Evolutionary conservation across 2,113 vertebrate species (phyloP), one percentile per base, ranked within the genome.

Genomic region (Osmerus mordax): DNA sequence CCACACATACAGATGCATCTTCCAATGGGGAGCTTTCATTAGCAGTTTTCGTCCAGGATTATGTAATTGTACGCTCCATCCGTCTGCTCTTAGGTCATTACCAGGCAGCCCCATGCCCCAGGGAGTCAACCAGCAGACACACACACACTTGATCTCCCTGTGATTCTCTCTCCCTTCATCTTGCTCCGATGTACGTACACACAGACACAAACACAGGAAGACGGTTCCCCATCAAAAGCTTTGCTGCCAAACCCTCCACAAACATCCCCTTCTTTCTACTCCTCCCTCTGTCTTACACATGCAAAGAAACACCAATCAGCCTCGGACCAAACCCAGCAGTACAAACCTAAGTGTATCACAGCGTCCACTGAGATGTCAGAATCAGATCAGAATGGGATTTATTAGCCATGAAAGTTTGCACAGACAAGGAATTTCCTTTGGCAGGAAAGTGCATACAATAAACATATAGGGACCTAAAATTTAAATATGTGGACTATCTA

Each of bases 251-350:
- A 47, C 7, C 41, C 41, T 47, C 41, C 41, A 47, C 41, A 47
- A 47, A 47, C 9, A 12, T 47, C 41, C 41, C 7, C 41, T 47
- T 47, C 41, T 47, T 9, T 47, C 41, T 47, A 9, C 41, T 36
- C 32, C 8, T 47, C 41, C 68, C 76, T 79, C 80, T 81, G 80
- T 86, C 74, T 81, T 74, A 19, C 67, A 67, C 29, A 29, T 9
- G 51, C 19, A 73, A 2, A 28, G 25, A 71, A 28, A 64, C 32
- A 66, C 25, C 51, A 16, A 55, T n/a, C 14, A 13, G 58, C 60
- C 25, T 19, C 1, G 58, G 23, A 23, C 19, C 4, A 9, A 60
- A 60, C 19, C 58, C 8, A 23, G 58, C 58, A 60, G 3, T 23
- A 12, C 4, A 13, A 23, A 23, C 58, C 58, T 12, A 23, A 12